Conservation (phyloP, 2,113 vertebrate genomes). For the Mustelus asterias region DNA sequence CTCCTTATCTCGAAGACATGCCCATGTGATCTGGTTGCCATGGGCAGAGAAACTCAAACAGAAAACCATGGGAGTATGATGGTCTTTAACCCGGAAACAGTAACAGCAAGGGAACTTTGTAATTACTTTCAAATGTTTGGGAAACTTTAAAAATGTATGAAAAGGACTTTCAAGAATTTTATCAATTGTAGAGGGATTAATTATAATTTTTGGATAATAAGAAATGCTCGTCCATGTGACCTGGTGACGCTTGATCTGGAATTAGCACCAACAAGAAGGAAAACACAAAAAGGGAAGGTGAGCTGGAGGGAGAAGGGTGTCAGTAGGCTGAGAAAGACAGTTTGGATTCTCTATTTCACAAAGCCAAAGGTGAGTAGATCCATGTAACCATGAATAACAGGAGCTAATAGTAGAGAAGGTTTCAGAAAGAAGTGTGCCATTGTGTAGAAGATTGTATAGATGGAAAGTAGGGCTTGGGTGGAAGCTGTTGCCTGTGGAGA, state of each 20-base stretch:
- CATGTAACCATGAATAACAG: background rate
- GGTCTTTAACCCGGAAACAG: background rate
- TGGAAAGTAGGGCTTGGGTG: background rate
- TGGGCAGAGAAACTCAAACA: background rate
- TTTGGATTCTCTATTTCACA: background rate
- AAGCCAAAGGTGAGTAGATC: background rate
- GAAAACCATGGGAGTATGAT: background rate
- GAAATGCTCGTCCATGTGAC: background rate
- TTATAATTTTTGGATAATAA: background rate
- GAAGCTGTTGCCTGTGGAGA: background rate
- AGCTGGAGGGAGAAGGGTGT: background rate
- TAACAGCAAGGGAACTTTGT: background rate
- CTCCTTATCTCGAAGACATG: background rate
- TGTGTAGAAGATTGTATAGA: background rate
- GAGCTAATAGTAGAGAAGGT: background rate
- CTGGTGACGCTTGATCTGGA: background rate
- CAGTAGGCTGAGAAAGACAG: background rate
- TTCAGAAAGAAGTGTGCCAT: background rate
- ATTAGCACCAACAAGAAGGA: background rate
- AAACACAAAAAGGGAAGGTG: background rate
- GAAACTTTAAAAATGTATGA: background rate
- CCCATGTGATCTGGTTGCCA: background rate
- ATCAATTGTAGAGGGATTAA: no score
- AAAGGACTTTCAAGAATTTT: background rate
- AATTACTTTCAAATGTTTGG: background rate